Percentiles rank a stretch among this genome's conserved stretches.
phyloP scores from a whole-genome alignment of 2,113 vertebrate genomes.

The Thomomys bottae region DNA sequence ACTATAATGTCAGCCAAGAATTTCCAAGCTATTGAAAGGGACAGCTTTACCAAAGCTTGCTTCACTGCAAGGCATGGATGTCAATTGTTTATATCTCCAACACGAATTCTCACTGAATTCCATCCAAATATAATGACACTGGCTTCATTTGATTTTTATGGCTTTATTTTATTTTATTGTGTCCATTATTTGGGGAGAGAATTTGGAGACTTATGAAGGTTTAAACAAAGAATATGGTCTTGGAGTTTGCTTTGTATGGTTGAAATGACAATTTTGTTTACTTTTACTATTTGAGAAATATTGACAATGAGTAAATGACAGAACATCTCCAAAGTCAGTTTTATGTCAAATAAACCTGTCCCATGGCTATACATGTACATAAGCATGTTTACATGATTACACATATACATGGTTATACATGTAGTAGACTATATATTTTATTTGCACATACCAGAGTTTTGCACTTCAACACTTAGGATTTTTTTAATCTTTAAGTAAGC shows the following conservation, averaged over 20 bases:
- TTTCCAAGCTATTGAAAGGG: not conserved
- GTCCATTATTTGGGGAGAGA: no score
- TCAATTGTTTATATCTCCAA: not conserved
- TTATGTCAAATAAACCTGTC: not conserved
- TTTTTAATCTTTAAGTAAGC: not conserved
- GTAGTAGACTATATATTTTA: fast-evolving
- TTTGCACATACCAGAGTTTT: not conserved
- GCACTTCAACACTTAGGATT: no score
- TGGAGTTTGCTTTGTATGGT: not conserved
- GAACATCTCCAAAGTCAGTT: not conserved
- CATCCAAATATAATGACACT: fast-evolving
- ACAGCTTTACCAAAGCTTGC: not conserved
- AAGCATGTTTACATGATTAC: no score
- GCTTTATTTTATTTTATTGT: no score
- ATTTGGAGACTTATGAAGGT: not conserved
- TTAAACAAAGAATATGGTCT: not conserved
- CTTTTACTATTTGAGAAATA: not conserved
- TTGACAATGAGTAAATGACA: not conserved
- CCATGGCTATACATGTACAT: fast-evolving
- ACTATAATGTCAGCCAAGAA: not conserved
- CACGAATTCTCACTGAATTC: not conserved
- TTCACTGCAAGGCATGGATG: fast-evolving
- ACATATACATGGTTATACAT: fast-evolving
- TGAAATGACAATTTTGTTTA: not conserved
- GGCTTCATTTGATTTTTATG: not conserved